Evolutionary conservation across 2,797 vertebrate species (phyloP).

Genomic region (Danio jaintianensis): DNA sequence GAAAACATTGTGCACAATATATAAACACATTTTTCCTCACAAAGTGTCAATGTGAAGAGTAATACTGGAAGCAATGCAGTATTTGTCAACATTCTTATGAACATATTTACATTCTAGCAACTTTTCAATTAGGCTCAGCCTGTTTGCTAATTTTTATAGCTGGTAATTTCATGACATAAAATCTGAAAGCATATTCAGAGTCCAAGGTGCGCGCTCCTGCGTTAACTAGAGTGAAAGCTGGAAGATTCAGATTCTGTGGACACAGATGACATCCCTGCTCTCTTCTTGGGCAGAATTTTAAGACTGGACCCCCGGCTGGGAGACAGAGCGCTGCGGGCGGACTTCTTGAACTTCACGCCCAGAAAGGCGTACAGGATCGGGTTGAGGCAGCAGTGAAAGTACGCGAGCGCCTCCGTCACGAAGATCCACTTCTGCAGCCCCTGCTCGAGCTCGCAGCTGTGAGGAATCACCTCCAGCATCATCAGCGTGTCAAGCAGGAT

Average conservation of each 20-base stretch:
- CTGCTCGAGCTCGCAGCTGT: constrained; percentile 85
- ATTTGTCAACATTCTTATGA: not conserved
- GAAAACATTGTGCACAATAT: constrained; percentile 32
- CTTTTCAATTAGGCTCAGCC: constrained; percentile 59
- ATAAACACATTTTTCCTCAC: constrained; percentile 21
- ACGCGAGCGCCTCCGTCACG: constrained; percentile 92
- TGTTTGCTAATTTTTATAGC: constrained; percentile 11
- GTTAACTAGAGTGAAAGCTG: constrained; percentile 97
- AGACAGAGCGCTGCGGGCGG: constrained; percentile 90
- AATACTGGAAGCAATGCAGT: constrained; percentile 46
- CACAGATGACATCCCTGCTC: constrained; percentile 89
- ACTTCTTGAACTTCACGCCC: constrained; percentile 96
- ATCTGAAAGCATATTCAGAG: constrained; percentile 3
- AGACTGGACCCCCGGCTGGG: constrained; percentile 92
- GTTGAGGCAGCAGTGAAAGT: constrained; percentile 97
- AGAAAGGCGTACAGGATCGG: constrained; percentile 97
- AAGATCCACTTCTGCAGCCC: constrained; percentile 88
- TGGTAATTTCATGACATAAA: not conserved
- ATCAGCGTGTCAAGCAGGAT: constrained; percentile 91
- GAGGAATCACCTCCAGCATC: constrained; percentile 84
- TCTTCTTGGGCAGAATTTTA: constrained; percentile 92
- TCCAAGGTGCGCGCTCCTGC: not conserved
- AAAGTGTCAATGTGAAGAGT: constrained; percentile 26
- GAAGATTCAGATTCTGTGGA: constrained; percentile 98
- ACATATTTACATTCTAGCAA: constrained; percentile 48